These are phyloP conservation scores for Trissoscelio sp. DNA, from an alignment of 2,888 invertebrate species.

Conservation along the genomic window DNA sequence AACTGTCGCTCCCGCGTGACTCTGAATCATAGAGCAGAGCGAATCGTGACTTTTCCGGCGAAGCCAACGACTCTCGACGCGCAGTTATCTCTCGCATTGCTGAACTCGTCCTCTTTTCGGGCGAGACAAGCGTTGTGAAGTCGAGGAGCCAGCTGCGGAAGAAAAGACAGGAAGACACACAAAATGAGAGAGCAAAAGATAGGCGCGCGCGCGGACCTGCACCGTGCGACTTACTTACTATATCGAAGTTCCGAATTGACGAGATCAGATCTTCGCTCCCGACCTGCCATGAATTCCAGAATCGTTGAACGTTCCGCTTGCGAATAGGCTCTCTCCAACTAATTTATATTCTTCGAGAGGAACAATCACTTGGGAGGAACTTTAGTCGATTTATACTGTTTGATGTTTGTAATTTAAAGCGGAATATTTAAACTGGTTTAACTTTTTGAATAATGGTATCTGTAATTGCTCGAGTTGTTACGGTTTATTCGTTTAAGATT, in stretches of 20 bases:
- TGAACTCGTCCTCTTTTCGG: conserved; percentile 58
- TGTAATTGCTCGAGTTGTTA: conserved; percentile 32
- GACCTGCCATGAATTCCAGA: conserved; percentile 58
- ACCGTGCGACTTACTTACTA: conserved; percentile 31
- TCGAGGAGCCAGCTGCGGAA: conserved; percentile 28
- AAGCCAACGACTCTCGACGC: conserved; percentile 72
- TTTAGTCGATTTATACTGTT: conserved; percentile 63
- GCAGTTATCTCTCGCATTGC: conserved; percentile 71
- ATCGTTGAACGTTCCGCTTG: conserved; percentile 54
- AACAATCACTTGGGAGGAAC: conserved; percentile 63
- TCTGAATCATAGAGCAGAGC: conserved; percentile 67
- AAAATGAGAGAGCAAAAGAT: conserved; percentile 51
- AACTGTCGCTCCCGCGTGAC: conserved; percentile 68
- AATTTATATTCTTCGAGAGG: conserved; percentile 64
- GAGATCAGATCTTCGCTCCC: conserved; percentile 55
- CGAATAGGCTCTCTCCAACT: conserved; percentile 54
- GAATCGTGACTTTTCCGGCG: conserved; percentile 71
- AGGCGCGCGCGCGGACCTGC: conserved; percentile 24
- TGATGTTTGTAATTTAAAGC: conserved; percentile 64
- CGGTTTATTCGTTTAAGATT: conserved; percentile 19
- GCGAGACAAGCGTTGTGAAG: conserved; percentile 60
- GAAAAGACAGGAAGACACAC: conserved; percentile 35
- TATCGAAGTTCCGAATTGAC: conserved; percentile 67
- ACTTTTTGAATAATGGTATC: conserved; percentile 61
- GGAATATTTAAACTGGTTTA: conserved; percentile 59